Conservation (phyloP, 2,113 vertebrate genomes). For the Mionectes macconnelli region DNA sequence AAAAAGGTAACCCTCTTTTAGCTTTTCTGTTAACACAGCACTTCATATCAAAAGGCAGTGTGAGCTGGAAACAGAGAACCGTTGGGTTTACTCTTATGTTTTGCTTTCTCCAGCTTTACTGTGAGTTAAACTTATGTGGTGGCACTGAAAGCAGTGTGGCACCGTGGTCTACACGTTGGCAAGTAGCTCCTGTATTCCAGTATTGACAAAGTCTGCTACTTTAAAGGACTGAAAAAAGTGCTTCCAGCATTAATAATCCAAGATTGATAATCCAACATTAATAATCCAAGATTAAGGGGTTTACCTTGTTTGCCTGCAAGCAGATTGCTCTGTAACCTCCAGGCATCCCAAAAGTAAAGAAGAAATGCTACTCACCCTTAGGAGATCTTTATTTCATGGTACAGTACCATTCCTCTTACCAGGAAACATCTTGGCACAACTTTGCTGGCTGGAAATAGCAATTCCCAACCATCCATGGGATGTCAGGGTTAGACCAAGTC, state of each 20-base stretch:
- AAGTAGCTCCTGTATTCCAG: background rate
- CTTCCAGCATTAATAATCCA: too few relatives aligned
- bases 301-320: background rate
- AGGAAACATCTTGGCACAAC: background rate
- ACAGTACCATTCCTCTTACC: background rate
- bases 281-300: background rate
- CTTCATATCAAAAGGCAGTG: background rate
- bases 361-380: background rate
- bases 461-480: background rate
- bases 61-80: background rate
- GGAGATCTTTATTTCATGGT: background rate
- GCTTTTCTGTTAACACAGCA: background rate
- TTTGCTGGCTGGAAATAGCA: background rate
- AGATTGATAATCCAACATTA: too few relatives aligned
- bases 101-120: background rate
- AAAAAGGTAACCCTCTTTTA: background rate
- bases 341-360: background rate
- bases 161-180: background rate
- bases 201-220: background rate
- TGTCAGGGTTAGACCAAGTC: accelerated
- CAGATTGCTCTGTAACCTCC: background rate
- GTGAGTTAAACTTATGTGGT: background rate
- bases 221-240: background rate
- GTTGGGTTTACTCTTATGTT: background rate
- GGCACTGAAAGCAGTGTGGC: background rate